phyloP scores from a whole-genome alignment of 2,113 vertebrate species.

The Ariopsis seemanni region DNA sequence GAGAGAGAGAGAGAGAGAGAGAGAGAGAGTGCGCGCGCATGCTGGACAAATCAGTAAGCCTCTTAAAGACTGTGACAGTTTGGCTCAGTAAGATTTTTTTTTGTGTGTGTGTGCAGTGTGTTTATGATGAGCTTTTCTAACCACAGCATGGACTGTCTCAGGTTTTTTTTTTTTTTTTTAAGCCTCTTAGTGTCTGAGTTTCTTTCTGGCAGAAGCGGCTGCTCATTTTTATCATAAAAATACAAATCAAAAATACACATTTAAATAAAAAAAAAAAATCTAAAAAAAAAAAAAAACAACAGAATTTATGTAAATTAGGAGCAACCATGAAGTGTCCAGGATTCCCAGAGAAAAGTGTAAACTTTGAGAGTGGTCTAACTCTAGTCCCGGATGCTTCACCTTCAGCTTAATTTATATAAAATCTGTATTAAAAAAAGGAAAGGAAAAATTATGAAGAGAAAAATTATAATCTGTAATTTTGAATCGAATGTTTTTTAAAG shows the following conservation, averaged over 20 bases:
- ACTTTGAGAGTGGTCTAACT: not conserved
- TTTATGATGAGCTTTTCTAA: constrained; percentile 17
- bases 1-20: too few relatives aligned
- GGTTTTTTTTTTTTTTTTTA: not conserved
- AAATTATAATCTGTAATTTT: too few relatives aligned
- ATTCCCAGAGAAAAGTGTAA: not conserved
- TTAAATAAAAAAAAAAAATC: not conserved
- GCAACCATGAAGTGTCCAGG: not conserved
- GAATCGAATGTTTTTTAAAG: too few relatives aligned
- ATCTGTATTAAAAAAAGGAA: too few relatives aligned
- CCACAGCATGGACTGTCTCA: constrained; percentile 4
- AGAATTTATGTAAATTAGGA: not conserved
- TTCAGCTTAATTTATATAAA: too few relatives aligned
- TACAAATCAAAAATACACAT: not conserved
- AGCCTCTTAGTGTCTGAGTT: not conserved
- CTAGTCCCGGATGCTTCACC: too few relatives aligned
- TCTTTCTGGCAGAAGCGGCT: not conserved
- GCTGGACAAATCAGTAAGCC: not conserved
- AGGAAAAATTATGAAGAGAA: too few relatives aligned
- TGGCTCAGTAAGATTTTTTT: not conserved
- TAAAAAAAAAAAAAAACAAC: not conserved
- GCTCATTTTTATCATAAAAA: not conserved
- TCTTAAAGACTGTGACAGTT: constrained; percentile 5
- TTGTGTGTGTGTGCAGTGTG: not conserved
- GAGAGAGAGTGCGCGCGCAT: not conserved